Base-by-base conservation (phyloP, 2,113 vertebrate species). In the Tiliqua scincoides region DNA sequence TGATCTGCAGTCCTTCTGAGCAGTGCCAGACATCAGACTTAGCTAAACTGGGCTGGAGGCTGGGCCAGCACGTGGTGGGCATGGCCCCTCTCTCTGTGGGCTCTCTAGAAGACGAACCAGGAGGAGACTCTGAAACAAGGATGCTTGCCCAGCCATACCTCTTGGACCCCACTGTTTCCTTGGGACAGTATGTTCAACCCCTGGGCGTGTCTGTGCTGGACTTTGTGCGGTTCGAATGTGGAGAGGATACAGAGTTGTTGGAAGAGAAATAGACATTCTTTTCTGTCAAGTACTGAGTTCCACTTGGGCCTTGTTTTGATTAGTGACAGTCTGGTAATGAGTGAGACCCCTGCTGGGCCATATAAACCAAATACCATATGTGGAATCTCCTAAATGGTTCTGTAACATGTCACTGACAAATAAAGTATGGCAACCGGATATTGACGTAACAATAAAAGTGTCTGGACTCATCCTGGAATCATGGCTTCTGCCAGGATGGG, bases 1-100 rank as follows among this genome's bases (percentile, higher is more conserved):
- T 98, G 7, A 61, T 98, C 54, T 98, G 97, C 74, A 93, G 96
- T 85, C 27, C 72, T 1, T 94, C 97, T 14, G 95, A 96, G 67
- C 91, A 89, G n/a, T 94, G 43, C 15, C 82, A 91, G 1, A 88
- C 79, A 32, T 88, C 94, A 54, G 79, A 90, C 77, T 82, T 98
- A 0, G 65, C 89, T 15, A 94, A 95, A 32, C n/a, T 96, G 4
- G 98, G 98, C 15, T 96, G 96, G 76, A 97, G 96, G 76, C 90
- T 99, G 23, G 98, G 97, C 43, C 98, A 98, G 93, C 98, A 99
- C 14, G 89, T 99, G 27, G 98, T 99, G 57, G 98, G 98, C 32
- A 98, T 98, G 93, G 95, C 97, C 1, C 98, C 98, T 0, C 62
- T 96, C 83, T 95, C 97, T 2, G 94, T 99, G 14, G 98, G 98